A percentile compares a stretch with the other conserved stretches of the same genome.
phyloP scores from a whole-genome alignment of 2,888 invertebrate genomes.

The Eupithecia centaureata region DNA sequence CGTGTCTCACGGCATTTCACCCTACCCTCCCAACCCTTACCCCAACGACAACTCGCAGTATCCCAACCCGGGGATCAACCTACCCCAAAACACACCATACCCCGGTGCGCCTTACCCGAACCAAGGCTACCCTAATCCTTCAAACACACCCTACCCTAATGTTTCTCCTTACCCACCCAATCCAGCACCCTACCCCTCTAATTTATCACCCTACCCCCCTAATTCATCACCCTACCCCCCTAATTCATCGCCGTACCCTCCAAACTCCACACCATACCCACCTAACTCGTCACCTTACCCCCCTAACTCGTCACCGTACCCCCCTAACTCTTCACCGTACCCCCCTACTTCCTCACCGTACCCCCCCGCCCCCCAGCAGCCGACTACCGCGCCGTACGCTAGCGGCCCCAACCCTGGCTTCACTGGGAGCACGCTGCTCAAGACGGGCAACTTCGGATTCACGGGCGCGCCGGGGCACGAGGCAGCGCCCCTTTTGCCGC shows the following conservation, averaged over 20 bases:
- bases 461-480: slow-evolving; percentile 20
- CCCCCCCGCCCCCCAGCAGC: slow-evolving; percentile 29
- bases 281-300: slow-evolving; percentile 27
- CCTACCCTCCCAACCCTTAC: slow-evolving; percentile 43
- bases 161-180: slow-evolving; percentile 31
- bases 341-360: slow-evolving; percentile 17
- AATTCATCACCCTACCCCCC: slow-evolving; percentile 28
- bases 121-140: slow-evolving; percentile 44
- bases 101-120: slow-evolving; percentile 46
- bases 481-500: slow-evolving; percentile 53
- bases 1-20: slow-evolving; percentile 38
- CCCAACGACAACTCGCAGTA: slow-evolving; percentile 34
- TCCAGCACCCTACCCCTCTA: slow-evolving; percentile 1
- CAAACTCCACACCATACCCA: background rate
- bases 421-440: slow-evolving; percentile 38
- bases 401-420: slow-evolving; percentile 16
- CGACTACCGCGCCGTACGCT: slow-evolving; percentile 13
- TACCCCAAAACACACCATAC: slow-evolving; percentile 42
- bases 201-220: slow-evolving; percentile 41
- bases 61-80: slow-evolving; percentile 31
- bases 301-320: background rate
- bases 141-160: slow-evolving; percentile 40
- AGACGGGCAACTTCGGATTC: slow-evolving; percentile 58
- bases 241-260: slow-evolving; percentile 20
- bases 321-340: slow-evolving; percentile 7